Conservation (phyloP, 2,888 invertebrate species). For the Alloscopus bannaensis region DNA sequence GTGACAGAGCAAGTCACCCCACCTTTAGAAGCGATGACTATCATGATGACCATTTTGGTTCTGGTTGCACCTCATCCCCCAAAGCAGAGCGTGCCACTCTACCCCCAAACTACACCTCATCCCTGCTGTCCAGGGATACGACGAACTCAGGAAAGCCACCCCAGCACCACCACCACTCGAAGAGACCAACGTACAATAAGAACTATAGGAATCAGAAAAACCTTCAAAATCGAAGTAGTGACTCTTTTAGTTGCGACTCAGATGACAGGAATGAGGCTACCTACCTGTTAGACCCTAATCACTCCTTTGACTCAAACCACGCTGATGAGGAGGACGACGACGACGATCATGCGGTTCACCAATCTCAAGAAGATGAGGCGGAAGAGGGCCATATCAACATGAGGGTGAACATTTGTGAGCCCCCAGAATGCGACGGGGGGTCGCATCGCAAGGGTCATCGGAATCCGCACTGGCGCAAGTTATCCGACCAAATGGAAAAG, state of each 20-base stretch:
- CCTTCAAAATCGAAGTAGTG: conserved; percentile 50
- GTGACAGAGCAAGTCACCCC: background rate
- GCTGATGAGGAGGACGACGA: conserved; percentile 36
- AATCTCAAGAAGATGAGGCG: conserved; percentile 7
- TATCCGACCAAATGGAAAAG: conserved; percentile 67
- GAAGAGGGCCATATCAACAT: conserved; percentile 49
- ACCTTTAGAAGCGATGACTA: background rate
- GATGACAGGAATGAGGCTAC: conserved; percentile 64
- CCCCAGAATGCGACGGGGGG: conserved; percentile 24
- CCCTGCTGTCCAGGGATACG: conserved; percentile 8
- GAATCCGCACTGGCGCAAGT: conserved; percentile 65
- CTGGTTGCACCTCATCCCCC: conserved; percentile 8
- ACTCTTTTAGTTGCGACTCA: conserved; percentile 59
- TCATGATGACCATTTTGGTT: conserved; percentile 16
- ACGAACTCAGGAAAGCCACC: conserved; percentile 1
- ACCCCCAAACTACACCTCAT: conserved; percentile 12
- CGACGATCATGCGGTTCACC: no score
- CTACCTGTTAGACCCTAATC: conserved; percentile 56
- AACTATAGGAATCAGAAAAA: conserved; percentile 57
- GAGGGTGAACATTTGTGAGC: conserved; percentile 54
- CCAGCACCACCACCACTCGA: no score
- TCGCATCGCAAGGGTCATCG: conserved; percentile 12
- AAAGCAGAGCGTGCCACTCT: conserved; percentile 22
- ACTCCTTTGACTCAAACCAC: conserved; percentile 31
- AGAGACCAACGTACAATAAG: conserved; percentile 65